Evolutionary conservation across 2,113 vertebrate genomes (phyloP), one percentile per base, ranked within the genome.

Genomic region (Takifugu bimaculatus): DNA sequence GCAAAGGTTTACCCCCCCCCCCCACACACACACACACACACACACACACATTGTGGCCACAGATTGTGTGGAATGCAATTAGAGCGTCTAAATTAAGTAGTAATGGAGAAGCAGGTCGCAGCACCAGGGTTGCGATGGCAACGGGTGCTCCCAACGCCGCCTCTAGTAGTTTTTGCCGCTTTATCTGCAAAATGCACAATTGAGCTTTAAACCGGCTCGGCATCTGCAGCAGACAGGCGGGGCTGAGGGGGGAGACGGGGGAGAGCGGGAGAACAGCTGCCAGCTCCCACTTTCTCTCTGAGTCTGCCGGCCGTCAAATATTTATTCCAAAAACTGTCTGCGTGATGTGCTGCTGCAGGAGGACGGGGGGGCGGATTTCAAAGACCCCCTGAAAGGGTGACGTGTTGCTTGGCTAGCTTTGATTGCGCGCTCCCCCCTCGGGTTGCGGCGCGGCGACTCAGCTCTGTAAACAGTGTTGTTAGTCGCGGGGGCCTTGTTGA

Each of bases 181-280:
- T 97, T 96, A 98, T 98, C 96, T 97, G 93, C 94, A 97, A 96
- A 98, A 97, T 94, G 95, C 96, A 98, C 96, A 96, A 96, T 96
- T 96, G 96, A 95, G 95, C 94, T 96, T 94, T 93, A 95, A 96
- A 96, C 93, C 93, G 92, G 93, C 92, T 92, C 92, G 20, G 20
- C 20, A 20, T 82, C 86, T 89, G 88, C 92, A 54, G 74, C 20
- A 20, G 20, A 20, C 20, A 20, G 74, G 62, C 25, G 63, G 78
- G 70, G 65, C 57, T 64, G 63, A 57, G 66, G 58, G 68, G 39
- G 65, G 72, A 60, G 53, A 54, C 26, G 1, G 27, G 10, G 11
- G 20, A 5, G 59, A 11, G 59, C 25, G 60, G 13, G 3, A 3
- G 47, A 79, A 76, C 81, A 85, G 83, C 82, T 81, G 81, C 68